Evolutionary conservation across 2,797 vertebrate species (phyloP), one percentile per base, ranked within the genome.

Genomic region (Danio kyathit): DNA sequence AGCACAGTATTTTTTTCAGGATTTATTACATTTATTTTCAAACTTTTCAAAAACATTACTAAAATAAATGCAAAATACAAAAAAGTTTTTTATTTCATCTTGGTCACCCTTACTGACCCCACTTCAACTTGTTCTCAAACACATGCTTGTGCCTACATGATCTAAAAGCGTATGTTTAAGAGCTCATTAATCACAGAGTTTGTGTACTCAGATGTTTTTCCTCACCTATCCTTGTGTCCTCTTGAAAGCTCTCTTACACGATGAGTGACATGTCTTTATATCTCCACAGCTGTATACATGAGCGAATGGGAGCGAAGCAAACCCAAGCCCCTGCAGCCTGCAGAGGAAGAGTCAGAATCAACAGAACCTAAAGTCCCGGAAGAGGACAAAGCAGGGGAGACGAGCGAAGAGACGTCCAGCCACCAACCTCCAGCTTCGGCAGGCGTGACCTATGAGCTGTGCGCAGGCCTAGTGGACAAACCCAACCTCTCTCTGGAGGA

Each of bases 381-480:
- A 16, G 69, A 79, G 51, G 89, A 82, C 73, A 79, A 89, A 13
- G 93, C 92, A 82, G 88, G 61, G 14, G 79, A 70, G 38, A 85
- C 84, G 29, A 83, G 87, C 0, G 88, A 84, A 46, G 82, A 80
- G 17, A 67, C 5, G 16, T 88, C 79, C 75, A 12, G 6, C 66
- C 6, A 0, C 49, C 91, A 84, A 38, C 93, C 97, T 73, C 96
- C 96, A 0, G 95, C 94, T 49, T 91, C 87, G 0, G 92, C 84
- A 0, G 97, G 97, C 43, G 89, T 98, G 83, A 98, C 95, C 12
- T 96, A 95, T 0, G 97, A 99, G 91, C 95, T 99, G 71, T 99
- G 97, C 6, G 96, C 96, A 0, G 96, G 97, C 65, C 94, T 98
- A 43, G 92, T 98, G 90, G 97, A 98, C 93, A 97, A 97, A 88